phyloP scores from a whole-genome alignment of 2,888 invertebrate species.

The Zeuzera pyrina region DNA sequence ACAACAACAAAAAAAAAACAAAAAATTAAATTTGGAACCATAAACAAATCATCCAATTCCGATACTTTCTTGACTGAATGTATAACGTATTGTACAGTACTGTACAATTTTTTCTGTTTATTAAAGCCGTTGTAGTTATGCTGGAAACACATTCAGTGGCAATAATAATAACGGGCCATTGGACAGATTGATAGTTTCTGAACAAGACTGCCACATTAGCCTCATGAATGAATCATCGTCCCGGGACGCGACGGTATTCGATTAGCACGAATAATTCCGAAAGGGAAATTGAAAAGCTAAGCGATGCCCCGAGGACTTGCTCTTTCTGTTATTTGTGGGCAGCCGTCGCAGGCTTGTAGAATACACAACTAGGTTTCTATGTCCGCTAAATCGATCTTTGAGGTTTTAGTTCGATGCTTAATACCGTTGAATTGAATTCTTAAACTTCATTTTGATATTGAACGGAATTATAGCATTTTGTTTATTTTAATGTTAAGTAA shows the following conservation, averaged over 20 bases:
- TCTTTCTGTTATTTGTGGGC: slow-evolving; percentile 69
- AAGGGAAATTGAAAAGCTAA: slow-evolving; percentile 73
- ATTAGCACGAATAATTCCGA: slow-evolving; percentile 71
- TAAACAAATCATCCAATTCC: too few species aligned
- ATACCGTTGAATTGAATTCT: background rate
- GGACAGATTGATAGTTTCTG: slow-evolving; percentile 29
- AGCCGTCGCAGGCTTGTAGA: slow-evolving; percentile 39
- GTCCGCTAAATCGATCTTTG: background rate
- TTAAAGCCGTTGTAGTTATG: too few species aligned
- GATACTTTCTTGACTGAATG: too few species aligned
- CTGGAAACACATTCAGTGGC: too few species aligned
- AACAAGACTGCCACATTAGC: slow-evolving; percentile 54
- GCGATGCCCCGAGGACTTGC: slow-evolving; percentile 62
- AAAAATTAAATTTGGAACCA: too few species aligned
- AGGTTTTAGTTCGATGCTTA: background rate
- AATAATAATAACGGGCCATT: slow-evolving; percentile 7
- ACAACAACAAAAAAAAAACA: too few species aligned
- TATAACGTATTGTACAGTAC: too few species aligned
- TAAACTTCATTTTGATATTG: background rate
- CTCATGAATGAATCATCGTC: slow-evolving; percentile 70
- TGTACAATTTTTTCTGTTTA: too few species aligned
- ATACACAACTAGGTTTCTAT: slow-evolving; percentile 46
- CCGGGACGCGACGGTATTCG: slow-evolving; percentile 64
- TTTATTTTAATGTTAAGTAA: background rate
- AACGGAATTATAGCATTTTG: background rate